Evolutionary conservation across 2,888 invertebrate species (phyloP).

Genomic region (Byasa hedistus): DNA sequence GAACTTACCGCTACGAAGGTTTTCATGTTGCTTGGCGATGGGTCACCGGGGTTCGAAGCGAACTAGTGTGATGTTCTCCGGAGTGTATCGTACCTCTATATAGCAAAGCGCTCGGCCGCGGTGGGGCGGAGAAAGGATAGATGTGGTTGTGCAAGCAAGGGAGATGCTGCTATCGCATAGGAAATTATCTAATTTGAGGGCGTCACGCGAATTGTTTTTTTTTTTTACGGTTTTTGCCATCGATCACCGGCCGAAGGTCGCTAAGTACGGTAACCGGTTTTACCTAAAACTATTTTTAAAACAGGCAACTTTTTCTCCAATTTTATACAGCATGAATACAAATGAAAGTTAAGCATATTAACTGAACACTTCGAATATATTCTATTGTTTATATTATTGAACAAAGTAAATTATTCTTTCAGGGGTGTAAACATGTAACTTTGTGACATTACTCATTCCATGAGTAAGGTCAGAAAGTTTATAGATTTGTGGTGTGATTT

Average conservation of each 20-base stretch:
- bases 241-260: constrained; percentile 51
- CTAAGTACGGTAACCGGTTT: background rate
- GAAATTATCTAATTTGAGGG: constrained; percentile 73
- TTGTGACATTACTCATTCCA: background rate
- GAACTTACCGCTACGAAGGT: constrained; percentile 79
- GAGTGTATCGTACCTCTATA: constrained; percentile 65
- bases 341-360: too few relatives aligned
- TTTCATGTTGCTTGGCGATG: constrained; percentile 75
- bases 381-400: too few relatives aligned
- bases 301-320: too few relatives aligned
- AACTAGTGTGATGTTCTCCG: constrained; percentile 66
- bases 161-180: constrained; percentile 67
- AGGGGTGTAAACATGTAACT: too few relatives aligned
- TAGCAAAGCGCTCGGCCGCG: constrained; percentile 56
- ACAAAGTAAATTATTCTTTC: too few relatives aligned
- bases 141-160: constrained; percentile 71
- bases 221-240: constrained; percentile 41
- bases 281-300: too few relatives aligned
- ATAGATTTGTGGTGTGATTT: too few relatives aligned
- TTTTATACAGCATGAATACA: too few relatives aligned
- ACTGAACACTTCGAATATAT: too few relatives aligned
- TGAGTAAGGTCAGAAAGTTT: too few relatives aligned
- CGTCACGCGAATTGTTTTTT: constrained; percentile 56
- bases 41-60: constrained; percentile 72
- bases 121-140: constrained; percentile 79